Percentiles rank a stretch among this genome's conserved stretches.
Conservation (phyloP, 1,140 invertebrate genomes). For the Nixonia krombeini region DNA sequence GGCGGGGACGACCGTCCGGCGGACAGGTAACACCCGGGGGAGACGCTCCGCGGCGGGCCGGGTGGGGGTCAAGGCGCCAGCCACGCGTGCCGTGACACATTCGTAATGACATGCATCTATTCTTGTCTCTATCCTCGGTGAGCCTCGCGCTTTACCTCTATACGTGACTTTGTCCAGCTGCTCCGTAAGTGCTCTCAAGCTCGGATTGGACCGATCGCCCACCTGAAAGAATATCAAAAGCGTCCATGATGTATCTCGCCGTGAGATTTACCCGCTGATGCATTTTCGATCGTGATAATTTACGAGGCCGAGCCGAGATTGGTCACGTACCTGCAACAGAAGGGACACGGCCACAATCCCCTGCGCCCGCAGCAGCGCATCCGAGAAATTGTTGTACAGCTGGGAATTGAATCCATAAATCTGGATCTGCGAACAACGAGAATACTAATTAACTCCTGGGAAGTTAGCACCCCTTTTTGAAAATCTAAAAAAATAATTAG, state of each 20-base stretch:
- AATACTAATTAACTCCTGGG: constrained; percentile 11
- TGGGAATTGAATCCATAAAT: constrained; percentile 95
- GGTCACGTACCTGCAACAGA: constrained; percentile 83
- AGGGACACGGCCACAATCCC: constrained; percentile 91
- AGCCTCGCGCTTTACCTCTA: constrained; percentile 76
- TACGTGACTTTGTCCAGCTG: constrained; percentile 90
- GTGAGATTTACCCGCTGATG: constrained; percentile 44
- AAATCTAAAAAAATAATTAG: too few species aligned
- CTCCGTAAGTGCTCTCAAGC: constrained; percentile 88
- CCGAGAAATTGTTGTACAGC: constrained; percentile 91
- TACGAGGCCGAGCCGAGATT: constrained; percentile 45
- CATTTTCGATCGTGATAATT: constrained; percentile 32
- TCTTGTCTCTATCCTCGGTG: constrained; percentile 11
- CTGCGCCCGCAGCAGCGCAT: constrained; percentile 89
- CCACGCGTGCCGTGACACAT: not conserved
- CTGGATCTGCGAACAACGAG: constrained; percentile 83
- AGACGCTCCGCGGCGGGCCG: too few species aligned
- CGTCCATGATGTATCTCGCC: constrained; percentile 48
- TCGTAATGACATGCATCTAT: not conserved
- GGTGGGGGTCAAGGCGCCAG: too few species aligned
- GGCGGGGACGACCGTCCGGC: too few species aligned
- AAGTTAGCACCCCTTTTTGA: too few species aligned
- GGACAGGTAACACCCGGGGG: too few species aligned
- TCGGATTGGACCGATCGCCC: constrained; percentile 88
- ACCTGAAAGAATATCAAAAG: constrained; percentile 76